A percentile compares a stretch with the other conserved stretches of the same genome.
Conservation (phyloP, 2,888 invertebrate genomes). For the Scaptodrosophila latifasciaeformis region DNA sequence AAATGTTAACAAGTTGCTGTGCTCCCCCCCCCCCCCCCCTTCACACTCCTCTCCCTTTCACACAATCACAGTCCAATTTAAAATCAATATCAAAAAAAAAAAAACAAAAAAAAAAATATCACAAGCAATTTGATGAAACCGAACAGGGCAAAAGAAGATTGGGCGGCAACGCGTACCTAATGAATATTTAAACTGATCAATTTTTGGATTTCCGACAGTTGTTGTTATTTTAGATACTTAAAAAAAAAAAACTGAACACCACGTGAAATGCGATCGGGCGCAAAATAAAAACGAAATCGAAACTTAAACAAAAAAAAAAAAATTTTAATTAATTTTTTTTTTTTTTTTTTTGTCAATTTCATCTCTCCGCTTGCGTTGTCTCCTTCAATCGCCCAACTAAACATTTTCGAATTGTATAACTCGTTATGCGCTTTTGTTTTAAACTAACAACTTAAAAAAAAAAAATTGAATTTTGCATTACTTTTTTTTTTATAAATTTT, state of each 20-base stretch:
- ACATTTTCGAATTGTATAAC: slow-evolving; percentile 15
- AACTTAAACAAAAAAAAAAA: slow-evolving; percentile 12
- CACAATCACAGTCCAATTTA: not conserved
- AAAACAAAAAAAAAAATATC: not conserved
- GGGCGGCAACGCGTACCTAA: not conserved
- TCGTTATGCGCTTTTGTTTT: slow-evolving; percentile 10
- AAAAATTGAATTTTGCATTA: too few species aligned
- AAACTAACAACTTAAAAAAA: not conserved
- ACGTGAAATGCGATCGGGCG: slow-evolving; percentile 26
- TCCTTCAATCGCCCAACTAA: too few species aligned
- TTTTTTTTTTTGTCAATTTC: slow-evolving; percentile 6
- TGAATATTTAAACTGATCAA: slow-evolving; percentile 20
- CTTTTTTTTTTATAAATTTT: slow-evolving; percentile 8
- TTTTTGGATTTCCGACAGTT: too few species aligned
- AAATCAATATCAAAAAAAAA: too few species aligned
- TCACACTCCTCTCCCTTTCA: not conserved
- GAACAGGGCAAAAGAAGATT: not conserved
- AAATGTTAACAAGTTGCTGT: too few species aligned
- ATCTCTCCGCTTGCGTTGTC: too few species aligned
- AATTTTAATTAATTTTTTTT: slow-evolving; percentile 12
- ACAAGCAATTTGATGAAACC: not conserved
- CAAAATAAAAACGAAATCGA: slow-evolving; percentile 23
- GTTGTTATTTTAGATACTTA: too few species aligned
- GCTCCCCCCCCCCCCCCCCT: too few species aligned
- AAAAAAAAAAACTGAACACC: slow-evolving; percentile 15